A percentile compares a stretch with the other conserved stretches of the same genome.
Conservation (phyloP, 2,113 vertebrate species). For the Eurystomus gularis region DNA sequence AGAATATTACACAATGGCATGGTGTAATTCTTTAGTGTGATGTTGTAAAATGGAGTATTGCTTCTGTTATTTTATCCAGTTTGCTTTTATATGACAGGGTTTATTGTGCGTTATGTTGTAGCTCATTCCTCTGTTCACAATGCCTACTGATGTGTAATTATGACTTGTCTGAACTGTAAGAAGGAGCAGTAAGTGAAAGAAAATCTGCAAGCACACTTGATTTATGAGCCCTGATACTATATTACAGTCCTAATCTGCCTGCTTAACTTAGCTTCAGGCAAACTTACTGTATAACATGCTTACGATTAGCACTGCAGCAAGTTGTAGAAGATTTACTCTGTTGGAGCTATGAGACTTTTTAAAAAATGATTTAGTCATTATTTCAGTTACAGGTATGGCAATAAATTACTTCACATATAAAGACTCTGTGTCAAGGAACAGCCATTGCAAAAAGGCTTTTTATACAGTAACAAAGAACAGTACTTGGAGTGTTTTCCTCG, state of each 20-base stretch:
- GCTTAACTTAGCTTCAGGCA: slow-evolving; percentile 84
- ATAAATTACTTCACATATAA: slow-evolving; percentile 74
- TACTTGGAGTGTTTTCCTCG: slow-evolving; percentile 48
- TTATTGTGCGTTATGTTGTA: slow-evolving; percentile 94
- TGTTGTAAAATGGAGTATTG: slow-evolving; percentile 87
- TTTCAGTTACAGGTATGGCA: slow-evolving; percentile 76
- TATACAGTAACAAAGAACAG: slow-evolving; percentile 64
- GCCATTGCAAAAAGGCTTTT: slow-evolving; percentile 58
- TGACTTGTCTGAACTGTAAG: slow-evolving; percentile 90
- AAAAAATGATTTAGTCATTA: slow-evolving; percentile 73
- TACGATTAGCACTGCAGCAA: slow-evolving; percentile 78
- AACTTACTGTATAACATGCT: slow-evolving; percentile 80
- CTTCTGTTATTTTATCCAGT: slow-evolving; percentile 91
- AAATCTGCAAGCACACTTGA: slow-evolving; percentile 88
- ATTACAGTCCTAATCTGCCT: slow-evolving; percentile 87
- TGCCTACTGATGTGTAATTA: slow-evolving; percentile 94
- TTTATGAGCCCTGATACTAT: slow-evolving; percentile 87
- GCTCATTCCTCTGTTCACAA: slow-evolving; percentile 86
- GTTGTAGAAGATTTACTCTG: slow-evolving; percentile 78
- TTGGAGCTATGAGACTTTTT: slow-evolving; percentile 70
- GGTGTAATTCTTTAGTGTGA: slow-evolving; percentile 85
- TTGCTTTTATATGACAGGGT: slow-evolving; percentile 93
- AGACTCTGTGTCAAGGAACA: slow-evolving; percentile 62
- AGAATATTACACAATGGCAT: slow-evolving; percentile 81
- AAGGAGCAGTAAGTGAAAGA: slow-evolving; percentile 86